Base-by-base conservation (phyloP, 2,797 vertebrate genomes). In the Prunella strophiata region DNA sequence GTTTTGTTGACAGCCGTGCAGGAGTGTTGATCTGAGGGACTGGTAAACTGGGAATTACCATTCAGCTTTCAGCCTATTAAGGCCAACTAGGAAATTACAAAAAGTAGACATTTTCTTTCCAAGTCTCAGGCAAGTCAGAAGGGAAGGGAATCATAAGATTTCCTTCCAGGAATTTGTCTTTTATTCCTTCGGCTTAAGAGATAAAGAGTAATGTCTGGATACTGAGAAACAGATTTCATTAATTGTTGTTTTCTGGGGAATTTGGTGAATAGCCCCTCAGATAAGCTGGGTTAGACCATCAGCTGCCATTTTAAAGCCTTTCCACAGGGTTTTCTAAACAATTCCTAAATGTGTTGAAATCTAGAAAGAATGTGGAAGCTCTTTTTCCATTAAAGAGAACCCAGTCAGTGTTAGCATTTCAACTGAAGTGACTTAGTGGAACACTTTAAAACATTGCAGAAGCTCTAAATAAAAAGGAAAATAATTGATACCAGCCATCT, bases 311-410 rank as follows among this genome's bases (percentile, higher is more conserved):
- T 79, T 86, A 85, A 93, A 78, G 32, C 55, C 71, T 93, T 94
- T 89, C 86, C 59, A 32, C 7, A 13, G 63, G 66, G 29, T 58
- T 92, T 94, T 93, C 75, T 88, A 74, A 89, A 72, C 50, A 89
- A 43, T 85, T 89, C 66, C 54, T 77, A 55, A 79, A 88, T 67
- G n/a, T 87, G 78, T 87, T 85, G 87, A 95, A 92, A 94, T 80
- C 65, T 65, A 83, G 77, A 54, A 42, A 82, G 80, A 76, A 66
- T 3, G 9, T 55, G 26, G 68, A 92, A 83, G 42, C 9, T 59
- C 85, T 87, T 88, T 79, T 40, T 22, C 80, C 34, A 9, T 47
- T 61, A 58, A 78, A 77, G 52, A 55, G 67, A 77, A 51, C 38
- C 32, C 61, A 36, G 47, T 62, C 63, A 79, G 27, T 71, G 68